Conservation (phyloP, 2,113 vertebrate genomes). For the Turdus rufiventris region DNA sequence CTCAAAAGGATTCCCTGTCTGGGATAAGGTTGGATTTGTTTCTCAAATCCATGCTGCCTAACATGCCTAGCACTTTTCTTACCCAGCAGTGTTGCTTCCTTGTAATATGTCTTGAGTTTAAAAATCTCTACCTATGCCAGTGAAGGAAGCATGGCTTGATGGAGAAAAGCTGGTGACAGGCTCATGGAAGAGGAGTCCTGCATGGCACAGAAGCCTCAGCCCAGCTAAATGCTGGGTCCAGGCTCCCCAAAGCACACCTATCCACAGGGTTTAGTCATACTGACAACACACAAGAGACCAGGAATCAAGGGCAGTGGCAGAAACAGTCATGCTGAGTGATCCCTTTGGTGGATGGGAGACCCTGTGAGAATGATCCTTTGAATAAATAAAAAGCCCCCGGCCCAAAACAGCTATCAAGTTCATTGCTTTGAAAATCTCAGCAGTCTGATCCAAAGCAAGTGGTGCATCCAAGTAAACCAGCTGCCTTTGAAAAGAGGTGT, state of each 20-base stretch:
- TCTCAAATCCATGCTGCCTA: neutral
- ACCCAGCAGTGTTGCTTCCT: neutral
- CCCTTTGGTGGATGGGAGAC: neutral
- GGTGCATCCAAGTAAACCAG: neutral
- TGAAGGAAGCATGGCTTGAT: neutral
- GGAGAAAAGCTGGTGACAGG: neutral
- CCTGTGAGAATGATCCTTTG: neutral
- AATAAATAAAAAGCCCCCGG: neutral
- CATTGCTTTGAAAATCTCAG: accelerated
- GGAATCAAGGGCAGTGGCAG: neutral
- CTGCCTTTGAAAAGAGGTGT: neutral
- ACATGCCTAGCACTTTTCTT: neutral
- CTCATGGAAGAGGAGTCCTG: neutral
- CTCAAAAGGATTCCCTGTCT: neutral
- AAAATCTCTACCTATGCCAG: neutral
- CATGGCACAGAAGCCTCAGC: neutral
- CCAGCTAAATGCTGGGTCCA: neutral
- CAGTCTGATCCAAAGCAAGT: neutral
- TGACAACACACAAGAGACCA: neutral
- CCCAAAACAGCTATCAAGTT: neutral
- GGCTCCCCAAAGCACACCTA: neutral
- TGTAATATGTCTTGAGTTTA: neutral
- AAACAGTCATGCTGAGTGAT: neutral
- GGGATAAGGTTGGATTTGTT: neutral
- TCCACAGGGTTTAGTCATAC: accelerated